A percentile compares a stretch with the other conserved stretches of the same genome.
These are phyloP conservation scores for Alectura lathami DNA, from an alignment of 2,113 vertebrate species.

Conservation along the genomic window DNA sequence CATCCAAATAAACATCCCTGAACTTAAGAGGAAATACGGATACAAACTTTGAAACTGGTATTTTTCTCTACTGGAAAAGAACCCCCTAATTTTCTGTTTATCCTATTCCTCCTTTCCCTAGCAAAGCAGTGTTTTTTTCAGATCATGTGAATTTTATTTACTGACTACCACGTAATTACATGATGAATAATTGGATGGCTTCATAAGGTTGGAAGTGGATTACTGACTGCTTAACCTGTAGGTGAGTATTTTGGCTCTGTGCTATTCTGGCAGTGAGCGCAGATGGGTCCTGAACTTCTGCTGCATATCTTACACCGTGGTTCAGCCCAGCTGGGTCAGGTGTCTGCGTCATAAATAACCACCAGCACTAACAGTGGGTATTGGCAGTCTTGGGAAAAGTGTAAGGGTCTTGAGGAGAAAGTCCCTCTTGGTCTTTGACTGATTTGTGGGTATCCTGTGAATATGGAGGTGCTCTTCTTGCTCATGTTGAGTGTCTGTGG, in stretches of 20 bases:
- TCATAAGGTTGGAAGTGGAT: neutral
- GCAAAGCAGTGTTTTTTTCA: constrained; percentile 59
- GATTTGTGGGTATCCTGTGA: neutral
- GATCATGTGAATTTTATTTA: constrained; percentile 71
- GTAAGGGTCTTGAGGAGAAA: neutral
- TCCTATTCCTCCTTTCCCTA: constrained; percentile 24
- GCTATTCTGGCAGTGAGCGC: neutral
- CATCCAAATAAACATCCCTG: constrained; percentile 17
- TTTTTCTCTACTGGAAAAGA: constrained; percentile 57
- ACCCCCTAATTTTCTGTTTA: constrained; percentile 62
- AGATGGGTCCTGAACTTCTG: neutral
- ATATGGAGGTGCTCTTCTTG: neutral
- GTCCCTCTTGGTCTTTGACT: neutral
- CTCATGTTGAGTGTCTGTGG: neutral
- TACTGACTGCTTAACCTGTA: constrained; percentile 17
- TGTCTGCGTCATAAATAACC: neutral
- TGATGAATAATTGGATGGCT: constrained; percentile 41
- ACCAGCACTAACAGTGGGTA: neutral
- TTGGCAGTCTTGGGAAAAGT: neutral
- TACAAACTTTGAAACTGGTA: constrained; percentile 21
- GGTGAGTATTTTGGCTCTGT: neutral
- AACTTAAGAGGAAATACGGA: constrained; percentile 22
- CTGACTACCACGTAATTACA: constrained; percentile 61
- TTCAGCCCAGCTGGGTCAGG: neutral
- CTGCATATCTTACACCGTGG: neutral